These are phyloP conservation scores for Diadegma fenestrale DNA, from an alignment of 2,888 invertebrate species.

Conservation along the genomic window DNA sequence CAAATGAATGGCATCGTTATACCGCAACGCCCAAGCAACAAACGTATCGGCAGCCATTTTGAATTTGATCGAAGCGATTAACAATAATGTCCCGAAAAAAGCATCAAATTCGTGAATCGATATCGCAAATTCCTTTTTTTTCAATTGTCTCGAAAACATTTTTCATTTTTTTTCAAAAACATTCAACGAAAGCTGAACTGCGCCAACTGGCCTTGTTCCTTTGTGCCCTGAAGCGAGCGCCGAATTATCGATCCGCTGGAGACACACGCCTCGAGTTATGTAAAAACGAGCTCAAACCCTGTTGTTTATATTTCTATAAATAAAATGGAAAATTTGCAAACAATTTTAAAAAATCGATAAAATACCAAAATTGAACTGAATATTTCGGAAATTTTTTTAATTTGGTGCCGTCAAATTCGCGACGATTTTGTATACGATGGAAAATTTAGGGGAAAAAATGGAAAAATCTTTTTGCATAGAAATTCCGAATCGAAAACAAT, in stretches of 20 bases:
- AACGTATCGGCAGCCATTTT: background rate
- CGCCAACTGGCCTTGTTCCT: background rate
- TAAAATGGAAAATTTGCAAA: no score
- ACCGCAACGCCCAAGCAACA: background rate
- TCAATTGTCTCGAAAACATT: background rate
- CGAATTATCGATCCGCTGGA: constrained; percentile 22
- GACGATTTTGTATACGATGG: no score
- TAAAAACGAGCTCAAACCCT: background rate
- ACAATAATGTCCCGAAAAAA: background rate
- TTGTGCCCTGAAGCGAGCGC: constrained; percentile 11
- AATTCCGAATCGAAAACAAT: no score
- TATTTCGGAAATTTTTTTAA: background rate
- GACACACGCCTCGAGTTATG: background rate
- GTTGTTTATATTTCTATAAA: background rate
- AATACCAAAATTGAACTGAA: no score
- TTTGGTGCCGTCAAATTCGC: no score
- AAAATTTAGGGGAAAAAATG: no score
- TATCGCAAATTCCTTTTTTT: background rate
- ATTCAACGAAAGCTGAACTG: constrained; percentile 23
- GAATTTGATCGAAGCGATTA: background rate
- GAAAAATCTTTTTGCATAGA: no score
- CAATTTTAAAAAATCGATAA: no score
- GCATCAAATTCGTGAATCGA: background rate
- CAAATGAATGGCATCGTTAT: constrained; percentile 42
- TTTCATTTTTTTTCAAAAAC: constrained; percentile 11